Evolutionary conservation across 2,888 invertebrate genomes (phyloP), one percentile per base, ranked within the genome.

Genomic region (Cheilosia grossa): DNA sequence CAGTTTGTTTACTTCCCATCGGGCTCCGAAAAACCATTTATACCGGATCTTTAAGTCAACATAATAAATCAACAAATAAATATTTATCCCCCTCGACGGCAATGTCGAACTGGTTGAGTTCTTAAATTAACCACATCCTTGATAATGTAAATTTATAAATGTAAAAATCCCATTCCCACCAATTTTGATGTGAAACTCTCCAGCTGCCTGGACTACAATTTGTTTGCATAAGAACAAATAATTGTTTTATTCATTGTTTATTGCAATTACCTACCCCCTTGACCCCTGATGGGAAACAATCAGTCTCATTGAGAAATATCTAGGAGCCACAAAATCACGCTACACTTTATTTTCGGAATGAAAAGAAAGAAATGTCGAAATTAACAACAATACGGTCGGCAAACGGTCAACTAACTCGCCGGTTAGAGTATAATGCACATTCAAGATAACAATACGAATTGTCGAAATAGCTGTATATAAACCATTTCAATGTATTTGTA

Each of bases 381-480:
- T 42, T 19, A 64, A 64, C 3, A 51, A 19, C 51, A n/a, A 53
- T 44, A n/a, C n/a, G n/a, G n/a, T n/a, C n/a, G n/a, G 15, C 9
- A 64, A 63, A 64, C 47, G 54, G 54, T 54, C 63, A 54, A 37
- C 73, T 63, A 63, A 54, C 73, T 51, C 59, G 15, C 70, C 19
- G 27, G 37, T 37, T 56, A 66, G 33, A 0, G 27, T 27, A 7
- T 42, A 54, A 19, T 66, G 15, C 15, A 30, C 15, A 53, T 63
- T 19, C 19, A 54, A 54, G 73, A 64, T 64, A 73, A 73, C 54
- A 63, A 64, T 54, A 63, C 10, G 15, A 47, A 44, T 37, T 37
- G 24, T 63, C 24, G n/a, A 49, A n/a, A 5, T 9, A 10, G 6
- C 21, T 47, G 30, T 47, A 27, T 51, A 24, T 27, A 53, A 53